Evolutionary conservation across 2,113 vertebrate species (phyloP).

Genomic region (Oplegnathus fasciatus): DNA sequence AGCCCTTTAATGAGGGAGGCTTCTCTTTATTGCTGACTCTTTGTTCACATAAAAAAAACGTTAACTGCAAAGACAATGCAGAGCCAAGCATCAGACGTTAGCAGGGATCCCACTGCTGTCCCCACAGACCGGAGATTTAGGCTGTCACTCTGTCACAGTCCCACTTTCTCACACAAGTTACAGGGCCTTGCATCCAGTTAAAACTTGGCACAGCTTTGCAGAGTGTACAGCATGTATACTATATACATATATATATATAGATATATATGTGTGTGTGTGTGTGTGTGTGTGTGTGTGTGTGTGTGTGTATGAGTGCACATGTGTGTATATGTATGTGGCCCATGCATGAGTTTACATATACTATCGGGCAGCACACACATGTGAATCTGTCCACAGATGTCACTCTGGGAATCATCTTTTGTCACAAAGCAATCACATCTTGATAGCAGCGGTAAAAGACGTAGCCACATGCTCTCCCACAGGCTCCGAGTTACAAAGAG

Average conservation of each 20-base stretch:
- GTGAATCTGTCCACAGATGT: slow-evolving; percentile 59
- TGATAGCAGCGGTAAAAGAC: slow-evolving; percentile 65
- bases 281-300: slow-evolving; percentile 36
- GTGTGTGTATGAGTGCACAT: slow-evolving; percentile 11
- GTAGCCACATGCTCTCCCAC: slow-evolving; percentile 58
- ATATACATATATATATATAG: neutral
- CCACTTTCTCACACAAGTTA: slow-evolving; percentile 70
- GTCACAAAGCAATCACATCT: slow-evolving; percentile 73
- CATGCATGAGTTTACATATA: slow-evolving; percentile 18
- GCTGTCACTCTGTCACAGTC: slow-evolving; percentile 65
- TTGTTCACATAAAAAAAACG: slow-evolving; percentile 75
- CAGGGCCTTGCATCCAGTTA: slow-evolving; percentile 51
- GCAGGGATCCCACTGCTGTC: slow-evolving; percentile 47
- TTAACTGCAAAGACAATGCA: slow-evolving; percentile 64
- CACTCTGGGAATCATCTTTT: slow-evolving; percentile 74
- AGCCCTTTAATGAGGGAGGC: slow-evolving; percentile 60
- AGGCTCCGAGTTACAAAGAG: slow-evolving; percentile 59
- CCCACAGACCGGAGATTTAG: slow-evolving; percentile 63
- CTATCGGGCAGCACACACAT: slow-evolving; percentile 16
- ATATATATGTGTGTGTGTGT: slow-evolving; percentile 28
- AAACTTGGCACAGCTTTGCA: slow-evolving; percentile 50
- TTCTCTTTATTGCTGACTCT: slow-evolving; percentile 64
- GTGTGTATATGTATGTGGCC: slow-evolving; percentile 38
- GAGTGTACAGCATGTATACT: slow-evolving; percentile 8
- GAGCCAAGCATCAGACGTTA: slow-evolving; percentile 63